Percentiles rank a stretch among this genome's conserved stretches.
Conservation (phyloP, 1,140 invertebrate species). For the Drosophila lowei region DNA sequence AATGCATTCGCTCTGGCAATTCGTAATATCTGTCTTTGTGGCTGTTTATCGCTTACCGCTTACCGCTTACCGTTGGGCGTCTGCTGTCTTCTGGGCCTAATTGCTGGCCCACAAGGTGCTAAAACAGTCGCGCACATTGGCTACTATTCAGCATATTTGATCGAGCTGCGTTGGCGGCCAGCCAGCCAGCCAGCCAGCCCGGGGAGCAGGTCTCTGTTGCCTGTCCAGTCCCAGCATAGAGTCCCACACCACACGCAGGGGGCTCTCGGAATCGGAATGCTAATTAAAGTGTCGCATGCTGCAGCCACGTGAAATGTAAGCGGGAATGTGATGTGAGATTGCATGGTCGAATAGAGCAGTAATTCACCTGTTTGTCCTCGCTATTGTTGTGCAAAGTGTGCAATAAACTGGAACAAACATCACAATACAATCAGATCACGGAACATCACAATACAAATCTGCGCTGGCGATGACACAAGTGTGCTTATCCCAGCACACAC, state of each 20-base stretch:
- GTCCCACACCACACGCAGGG: conserved; percentile 29
- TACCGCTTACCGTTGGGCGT: neutral
- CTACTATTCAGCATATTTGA: conserved; percentile 48
- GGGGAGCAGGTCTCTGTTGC: neutral
- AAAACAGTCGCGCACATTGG: conserved; percentile 23
- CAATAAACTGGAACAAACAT: conserved; percentile 62
- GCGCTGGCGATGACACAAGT: conserved; percentile 13
- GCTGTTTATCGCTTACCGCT: conserved; percentile 14
- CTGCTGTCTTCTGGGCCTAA: conserved; percentile 20
- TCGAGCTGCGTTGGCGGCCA: neutral
- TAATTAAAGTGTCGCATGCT: conserved; percentile 72
- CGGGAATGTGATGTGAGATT: conserved; percentile 22
- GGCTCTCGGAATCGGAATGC: conserved; percentile 19
- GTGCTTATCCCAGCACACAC: conserved; percentile 2
- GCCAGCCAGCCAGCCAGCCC: neutral
- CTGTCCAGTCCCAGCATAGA: conserved; percentile 24
- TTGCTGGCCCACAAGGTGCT: conserved; percentile 46
- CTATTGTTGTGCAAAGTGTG: conserved; percentile 44
- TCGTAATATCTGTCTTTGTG: conserved; percentile 24
- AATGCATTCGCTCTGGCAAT: conserved; percentile 17
- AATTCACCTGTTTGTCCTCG: conserved; percentile 42
- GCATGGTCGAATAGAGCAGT: conserved; percentile 51
- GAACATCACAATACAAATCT: conserved; percentile 16
- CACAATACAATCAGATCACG: conserved; percentile 11
- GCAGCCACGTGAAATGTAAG: conserved; percentile 60